Conservation (phyloP, 2,888 invertebrate genomes). For the Sinohyriopsis cumingii region DNA sequence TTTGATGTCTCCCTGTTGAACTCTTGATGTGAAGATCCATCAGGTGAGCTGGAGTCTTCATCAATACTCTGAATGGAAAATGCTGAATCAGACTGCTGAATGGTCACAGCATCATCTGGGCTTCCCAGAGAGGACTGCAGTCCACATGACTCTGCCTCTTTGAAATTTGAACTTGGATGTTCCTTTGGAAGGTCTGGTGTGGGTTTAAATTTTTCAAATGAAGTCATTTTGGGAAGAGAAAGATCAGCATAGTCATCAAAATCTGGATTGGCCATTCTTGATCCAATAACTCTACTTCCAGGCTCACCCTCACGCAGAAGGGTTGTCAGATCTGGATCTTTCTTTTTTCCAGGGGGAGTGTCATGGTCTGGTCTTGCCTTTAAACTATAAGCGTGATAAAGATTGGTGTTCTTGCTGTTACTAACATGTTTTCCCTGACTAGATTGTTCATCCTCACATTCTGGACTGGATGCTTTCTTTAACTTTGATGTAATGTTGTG, state of each 20-base stretch:
- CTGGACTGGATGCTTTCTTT: slow-evolving; percentile 16
- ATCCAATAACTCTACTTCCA: slow-evolving; percentile 54
- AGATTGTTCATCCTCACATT: slow-evolving; percentile 1
- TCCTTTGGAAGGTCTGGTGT: slow-evolving; percentile 8
- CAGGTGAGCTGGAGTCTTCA: slow-evolving; percentile 29
- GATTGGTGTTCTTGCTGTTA: slow-evolving; percentile 15
- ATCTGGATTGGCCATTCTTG: slow-evolving; percentile 51
- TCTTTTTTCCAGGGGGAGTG: neutral
- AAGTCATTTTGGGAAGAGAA: slow-evolving; percentile 23
- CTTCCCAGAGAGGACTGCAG: slow-evolving; percentile 14
- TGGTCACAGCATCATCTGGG: slow-evolving; percentile 31
- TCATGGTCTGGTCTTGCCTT: slow-evolving; percentile 15
- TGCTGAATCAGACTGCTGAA: slow-evolving; percentile 57
- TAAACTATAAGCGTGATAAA: slow-evolving; percentile 27
- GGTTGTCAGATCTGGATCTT: slow-evolving; percentile 39
- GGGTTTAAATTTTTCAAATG: slow-evolving; percentile 15
- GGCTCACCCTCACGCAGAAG: slow-evolving; percentile 50
- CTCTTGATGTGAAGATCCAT: slow-evolving; percentile 29
- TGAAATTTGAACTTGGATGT: slow-evolving; percentile 2
- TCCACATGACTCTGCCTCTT: slow-evolving; percentile 4
- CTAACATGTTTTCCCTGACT: slow-evolving; percentile 5
- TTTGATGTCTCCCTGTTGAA: slow-evolving; percentile 1
- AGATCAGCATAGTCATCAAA: slow-evolving; percentile 40
- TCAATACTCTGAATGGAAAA: slow-evolving; percentile 56
- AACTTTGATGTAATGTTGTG: slow-evolving; percentile 50